These are phyloP conservation scores for Callitettix versicolor DNA, from an alignment of 1,140 invertebrate species.

Conservation along the genomic window DNA sequence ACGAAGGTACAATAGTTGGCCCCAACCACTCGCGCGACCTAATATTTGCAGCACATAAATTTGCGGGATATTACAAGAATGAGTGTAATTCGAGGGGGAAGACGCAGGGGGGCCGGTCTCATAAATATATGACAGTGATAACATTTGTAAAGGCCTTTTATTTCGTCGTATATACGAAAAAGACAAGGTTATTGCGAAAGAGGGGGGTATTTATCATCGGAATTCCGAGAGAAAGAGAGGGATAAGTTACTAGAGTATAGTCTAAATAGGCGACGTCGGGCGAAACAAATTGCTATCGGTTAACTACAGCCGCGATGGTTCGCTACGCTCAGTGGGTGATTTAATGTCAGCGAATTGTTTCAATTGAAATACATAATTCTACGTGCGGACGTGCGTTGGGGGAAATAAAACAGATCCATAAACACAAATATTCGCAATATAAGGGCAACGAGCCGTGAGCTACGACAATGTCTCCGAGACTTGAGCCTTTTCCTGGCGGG, in stretches of 20 bases:
- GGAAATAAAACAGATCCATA: no score
- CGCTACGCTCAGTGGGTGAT: no score
- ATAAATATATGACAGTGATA: slow-evolving; percentile 31
- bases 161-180: slow-evolving; percentile 25
- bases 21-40: slow-evolving; percentile 16
- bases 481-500: no score
- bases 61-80: slow-evolving; percentile 26
- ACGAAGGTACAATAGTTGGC: slow-evolving; percentile 17
- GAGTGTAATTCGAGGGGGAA: slow-evolving; percentile 18
- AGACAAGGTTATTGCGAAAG: slow-evolving; percentile 26
- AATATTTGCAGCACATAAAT: slow-evolving; percentile 28
- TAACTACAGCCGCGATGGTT: no score
- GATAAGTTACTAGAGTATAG: slow-evolving; percentile 7
- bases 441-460: no score
- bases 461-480: no score
- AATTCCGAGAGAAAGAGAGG: slow-evolving; percentile 18
- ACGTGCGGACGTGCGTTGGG: no score
- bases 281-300: no score
- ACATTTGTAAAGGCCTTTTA: slow-evolving; percentile 27
- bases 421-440: no score
- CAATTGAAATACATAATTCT: no score
- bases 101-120: slow-evolving; percentile 23
- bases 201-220: slow-evolving; percentile 27
- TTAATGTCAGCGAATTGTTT: no score
- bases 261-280: no score